Conservation (phyloP, 2,113 vertebrate species). For the Apodemus speciosus region DNA sequence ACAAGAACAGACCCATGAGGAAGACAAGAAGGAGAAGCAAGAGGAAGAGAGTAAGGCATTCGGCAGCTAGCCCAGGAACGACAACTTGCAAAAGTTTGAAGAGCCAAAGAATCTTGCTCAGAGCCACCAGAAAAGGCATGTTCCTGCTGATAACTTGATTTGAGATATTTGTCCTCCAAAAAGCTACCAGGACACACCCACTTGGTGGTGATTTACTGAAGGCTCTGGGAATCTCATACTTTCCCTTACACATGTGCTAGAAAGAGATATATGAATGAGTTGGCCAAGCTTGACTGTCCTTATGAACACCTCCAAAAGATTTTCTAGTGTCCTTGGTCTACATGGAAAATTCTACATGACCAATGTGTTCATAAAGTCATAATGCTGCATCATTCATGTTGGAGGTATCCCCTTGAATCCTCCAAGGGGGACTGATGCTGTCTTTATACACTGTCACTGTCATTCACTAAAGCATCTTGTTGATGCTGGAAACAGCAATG, state of each 20-base stretch:
- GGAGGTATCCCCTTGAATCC: neutral
- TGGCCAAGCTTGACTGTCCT: neutral
- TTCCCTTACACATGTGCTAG: neutral
- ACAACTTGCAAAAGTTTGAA: neutral
- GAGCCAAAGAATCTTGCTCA: too few species aligned
- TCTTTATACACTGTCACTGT: neutral
- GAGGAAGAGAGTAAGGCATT: neutral
- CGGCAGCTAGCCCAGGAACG: neutral
- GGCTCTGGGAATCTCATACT: neutral
- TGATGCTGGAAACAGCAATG: neutral
- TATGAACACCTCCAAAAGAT: neutral
- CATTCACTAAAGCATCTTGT: neutral
- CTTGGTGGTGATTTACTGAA: neutral
- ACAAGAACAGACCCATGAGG: accelerated
- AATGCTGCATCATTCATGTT: neutral
- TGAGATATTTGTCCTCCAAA: neutral
- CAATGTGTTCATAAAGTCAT: neutral
- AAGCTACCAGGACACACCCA: neutral
- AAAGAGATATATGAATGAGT: neutral
- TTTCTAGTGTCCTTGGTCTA: neutral
- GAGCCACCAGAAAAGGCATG: neutral
- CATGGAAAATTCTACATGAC: neutral
- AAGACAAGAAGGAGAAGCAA: too few species aligned
- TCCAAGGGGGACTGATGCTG: neutral
- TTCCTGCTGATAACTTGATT: neutral